Percentiles rank a stretch among this genome's conserved stretches.
Evolutionary conservation across 2,113 vertebrate genomes (phyloP).

Genomic region (Poeciliopsis occidentalis): DNA sequence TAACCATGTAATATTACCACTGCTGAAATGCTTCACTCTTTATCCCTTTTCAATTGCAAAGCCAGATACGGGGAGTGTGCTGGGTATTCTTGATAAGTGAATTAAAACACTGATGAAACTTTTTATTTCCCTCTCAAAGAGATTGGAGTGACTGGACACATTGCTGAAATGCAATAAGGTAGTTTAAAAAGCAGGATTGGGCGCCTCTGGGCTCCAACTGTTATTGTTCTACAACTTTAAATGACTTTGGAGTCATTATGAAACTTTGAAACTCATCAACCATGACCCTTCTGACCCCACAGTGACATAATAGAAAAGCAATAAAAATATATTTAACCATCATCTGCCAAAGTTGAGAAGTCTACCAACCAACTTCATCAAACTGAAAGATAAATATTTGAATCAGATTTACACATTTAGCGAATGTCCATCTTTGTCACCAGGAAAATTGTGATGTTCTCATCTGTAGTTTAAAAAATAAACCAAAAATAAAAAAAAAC

Average conservation of each 20-base stretch:
- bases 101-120: slow-evolving; percentile 56
- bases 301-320: neutral
- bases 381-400: neutral
- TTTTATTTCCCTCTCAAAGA: slow-evolving; percentile 42
- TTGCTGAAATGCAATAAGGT: slow-evolving; percentile 29
- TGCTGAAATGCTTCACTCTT: slow-evolving; percentile 54
- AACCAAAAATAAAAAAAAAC: too few species aligned
- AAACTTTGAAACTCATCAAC: neutral
- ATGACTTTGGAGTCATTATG: neutral
- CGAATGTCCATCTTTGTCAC: too few species aligned
- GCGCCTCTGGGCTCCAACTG: neutral
- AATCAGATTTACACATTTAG: neutral
- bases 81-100: slow-evolving; percentile 62
- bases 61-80: slow-evolving; percentile 45
- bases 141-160: slow-evolving; percentile 21
- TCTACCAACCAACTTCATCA: neutral
- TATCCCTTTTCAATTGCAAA: slow-evolving; percentile 63
- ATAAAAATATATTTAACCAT: slow-evolving; percentile 1
- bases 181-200: neutral
- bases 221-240: slow-evolving; percentile 24
- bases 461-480: too few species aligned
- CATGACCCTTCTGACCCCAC: slow-evolving; percentile 5
- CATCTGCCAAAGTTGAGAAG: neutral
- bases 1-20: slow-evolving; percentile 62
- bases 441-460: too few species aligned